A percentile compares a stretch with the other conserved stretches of the same genome.
Conservation (phyloP, 1,140 invertebrate species). For the Fopius arisanus region DNA sequence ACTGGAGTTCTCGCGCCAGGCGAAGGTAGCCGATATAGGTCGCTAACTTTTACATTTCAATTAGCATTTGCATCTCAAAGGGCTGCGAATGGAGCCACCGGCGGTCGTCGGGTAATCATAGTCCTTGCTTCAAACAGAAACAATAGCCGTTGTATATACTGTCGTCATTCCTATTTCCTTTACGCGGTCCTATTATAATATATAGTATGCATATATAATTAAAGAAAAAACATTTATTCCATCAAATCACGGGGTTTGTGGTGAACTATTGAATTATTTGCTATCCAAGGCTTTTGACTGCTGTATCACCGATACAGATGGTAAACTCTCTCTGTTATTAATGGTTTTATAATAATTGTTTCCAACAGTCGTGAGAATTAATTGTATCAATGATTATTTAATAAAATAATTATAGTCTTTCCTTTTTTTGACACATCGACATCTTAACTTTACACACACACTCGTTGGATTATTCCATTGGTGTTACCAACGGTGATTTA, state of each 20-base stretch:
- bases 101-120: constrained; percentile 33
- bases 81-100: constrained; percentile 33
- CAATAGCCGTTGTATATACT: constrained; percentile 28
- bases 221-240: too few species aligned
- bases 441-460: too few species aligned
- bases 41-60: constrained; percentile 43
- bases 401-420: too few species aligned
- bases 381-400: too few species aligned
- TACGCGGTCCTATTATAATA: constrained; percentile 1
- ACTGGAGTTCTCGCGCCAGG: background rate
- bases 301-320: background rate
- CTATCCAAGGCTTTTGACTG: background rate
- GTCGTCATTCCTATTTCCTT: background rate
- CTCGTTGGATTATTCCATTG: background rate
- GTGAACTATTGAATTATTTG: constrained; percentile 1
- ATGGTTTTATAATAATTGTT: background rate
- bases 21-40: constrained; percentile 36
- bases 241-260: background rate
- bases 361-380: too few species aligned
- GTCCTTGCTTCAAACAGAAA: constrained; percentile 37
- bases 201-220: background rate
- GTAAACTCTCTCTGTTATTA: background rate
- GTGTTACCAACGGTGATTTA: background rate
- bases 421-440: too few species aligned
- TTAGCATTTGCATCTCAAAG: constrained; percentile 46